These are phyloP conservation scores for Bellardia pandia DNA, from an alignment of 2,888 invertebrate species.

Conservation along the genomic window DNA sequence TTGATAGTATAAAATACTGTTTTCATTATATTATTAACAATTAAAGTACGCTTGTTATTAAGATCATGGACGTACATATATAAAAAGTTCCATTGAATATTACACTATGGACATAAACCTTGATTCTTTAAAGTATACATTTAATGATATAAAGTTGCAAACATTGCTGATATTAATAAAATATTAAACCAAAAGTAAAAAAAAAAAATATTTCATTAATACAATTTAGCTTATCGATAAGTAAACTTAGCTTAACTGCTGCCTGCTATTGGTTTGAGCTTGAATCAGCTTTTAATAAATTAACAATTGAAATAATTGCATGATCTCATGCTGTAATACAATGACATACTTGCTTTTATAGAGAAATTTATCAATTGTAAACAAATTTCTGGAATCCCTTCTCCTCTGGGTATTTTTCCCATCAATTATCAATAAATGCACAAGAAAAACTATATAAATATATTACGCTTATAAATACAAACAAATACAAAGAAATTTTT, in stretches of 20 bases:
- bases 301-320: not conserved
- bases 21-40: no score
- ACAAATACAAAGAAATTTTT: not conserved
- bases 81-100: slow-evolving; percentile 5
- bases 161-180: not conserved
- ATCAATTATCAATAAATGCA: slow-evolving; percentile 33
- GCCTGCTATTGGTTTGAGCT: not conserved
- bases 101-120: slow-evolving; percentile 17
- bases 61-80: not conserved
- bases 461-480: not conserved
- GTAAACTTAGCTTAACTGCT: not conserved
- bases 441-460: slow-evolving; percentile 1
- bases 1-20: no score
- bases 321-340: slow-evolving; percentile 24
- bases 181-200: slow-evolving; percentile 1
- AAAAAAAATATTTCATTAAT: not conserved
- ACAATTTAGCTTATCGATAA: not conserved
- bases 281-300: slow-evolving; percentile 2
- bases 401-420: slow-evolving; percentile 16
- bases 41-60: no score
- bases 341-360: slow-evolving; percentile 14
- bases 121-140: slow-evolving; percentile 12
- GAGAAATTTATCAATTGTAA: not conserved
- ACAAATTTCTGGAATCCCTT: slow-evolving; percentile 9
- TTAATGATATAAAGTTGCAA: not conserved